Evolutionary conservation across 2,888 invertebrate genomes (phyloP).

Genomic region (Pheosia tremula): DNA sequence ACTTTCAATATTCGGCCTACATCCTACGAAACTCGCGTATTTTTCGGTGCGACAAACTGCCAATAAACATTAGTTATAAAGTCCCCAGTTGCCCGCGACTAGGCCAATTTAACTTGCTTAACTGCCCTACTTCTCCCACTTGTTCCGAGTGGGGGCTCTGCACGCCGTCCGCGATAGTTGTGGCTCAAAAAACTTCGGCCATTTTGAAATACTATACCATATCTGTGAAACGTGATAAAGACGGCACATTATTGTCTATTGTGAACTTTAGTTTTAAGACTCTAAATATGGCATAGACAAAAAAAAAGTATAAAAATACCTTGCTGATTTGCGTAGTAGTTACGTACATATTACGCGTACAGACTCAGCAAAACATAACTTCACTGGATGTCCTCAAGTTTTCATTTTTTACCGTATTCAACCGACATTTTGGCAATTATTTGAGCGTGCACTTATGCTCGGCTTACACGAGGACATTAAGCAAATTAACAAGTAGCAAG

Average conservation of each 20-base stretch:
- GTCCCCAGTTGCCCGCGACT: conserved; percentile 19
- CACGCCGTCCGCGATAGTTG: conserved; percentile 20
- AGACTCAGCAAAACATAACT: no score
- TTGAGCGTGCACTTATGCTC: no score
- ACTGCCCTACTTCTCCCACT: conserved; percentile 37
- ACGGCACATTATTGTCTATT: background rate
- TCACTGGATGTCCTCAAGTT: no score
- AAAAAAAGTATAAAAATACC: no score
- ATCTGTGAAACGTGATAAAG: background rate
- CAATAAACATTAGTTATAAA: conserved; percentile 35
- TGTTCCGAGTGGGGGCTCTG: conserved; percentile 23
- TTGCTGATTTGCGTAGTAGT: no score
- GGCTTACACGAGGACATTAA: no score
- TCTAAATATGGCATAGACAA: no score
- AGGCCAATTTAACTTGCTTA: conserved; percentile 47
- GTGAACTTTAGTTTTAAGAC: no score
- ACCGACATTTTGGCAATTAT: no score
- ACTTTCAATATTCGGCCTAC: background rate
- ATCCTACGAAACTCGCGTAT: conserved; percentile 21
- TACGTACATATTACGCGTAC: no score
- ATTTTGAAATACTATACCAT: background rate
- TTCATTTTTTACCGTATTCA: no score
- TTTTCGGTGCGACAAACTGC: conserved; percentile 26
- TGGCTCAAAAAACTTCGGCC: background rate
- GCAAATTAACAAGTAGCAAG: no score